Evolutionary conservation across 2,797 vertebrate genomes (phyloP).

Genomic region (Iguana delicatissima): DNA sequence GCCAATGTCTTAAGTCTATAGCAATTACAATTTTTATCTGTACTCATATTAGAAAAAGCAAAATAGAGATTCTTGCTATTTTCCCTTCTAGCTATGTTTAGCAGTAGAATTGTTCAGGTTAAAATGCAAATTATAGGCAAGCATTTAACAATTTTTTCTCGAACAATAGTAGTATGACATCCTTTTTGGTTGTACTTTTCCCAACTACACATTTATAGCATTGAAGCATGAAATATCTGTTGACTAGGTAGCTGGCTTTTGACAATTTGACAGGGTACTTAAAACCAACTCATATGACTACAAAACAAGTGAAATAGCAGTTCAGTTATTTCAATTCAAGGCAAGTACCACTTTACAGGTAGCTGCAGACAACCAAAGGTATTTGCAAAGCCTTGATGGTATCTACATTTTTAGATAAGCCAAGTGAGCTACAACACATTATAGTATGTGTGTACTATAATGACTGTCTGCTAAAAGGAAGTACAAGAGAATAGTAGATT

Average conservation of each 20-base stretch:
- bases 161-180: background rate
- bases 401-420: background rate
- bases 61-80: background rate
- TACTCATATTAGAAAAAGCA: background rate
- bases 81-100: background rate
- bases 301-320: background rate
- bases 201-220: slow-evolving; percentile 2
- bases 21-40: background rate
- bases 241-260: background rate
- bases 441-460: background rate
- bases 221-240: background rate
- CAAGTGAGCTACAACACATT: background rate
- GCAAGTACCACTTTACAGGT: background rate
- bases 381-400: background rate
- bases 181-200: background rate
- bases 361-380: background rate
- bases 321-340: too few species aligned
- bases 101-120: background rate
- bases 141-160: background rate
- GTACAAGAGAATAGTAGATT: background rate
- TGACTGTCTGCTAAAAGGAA: background rate
- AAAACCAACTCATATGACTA: background rate
- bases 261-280: slow-evolving; percentile 15
- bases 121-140: slow-evolving; percentile 12
- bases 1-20: background rate